Base-by-base conservation (phyloP, 64 coral and sea anemone genomes). In the Montipora foliosa region DNA sequence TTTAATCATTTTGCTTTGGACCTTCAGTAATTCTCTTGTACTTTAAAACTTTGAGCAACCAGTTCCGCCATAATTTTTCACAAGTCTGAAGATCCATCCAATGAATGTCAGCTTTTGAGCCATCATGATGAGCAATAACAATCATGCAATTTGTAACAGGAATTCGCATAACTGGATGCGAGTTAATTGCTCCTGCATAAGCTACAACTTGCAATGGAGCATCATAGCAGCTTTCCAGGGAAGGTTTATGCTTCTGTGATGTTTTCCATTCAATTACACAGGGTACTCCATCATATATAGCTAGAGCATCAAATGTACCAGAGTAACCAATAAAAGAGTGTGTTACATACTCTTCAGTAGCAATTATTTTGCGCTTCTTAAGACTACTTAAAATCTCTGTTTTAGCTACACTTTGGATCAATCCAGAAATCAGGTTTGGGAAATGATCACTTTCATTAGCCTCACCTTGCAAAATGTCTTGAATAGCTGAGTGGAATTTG, bases 181-280 rank as follows among this genome's bases (percentile, higher is more conserved):
- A 90, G 77, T 99, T 99, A 11, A 94, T 89, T 45, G 98, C 98
- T 16, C 98, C 98, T 14, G 98, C 98, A 96, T 99, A 99, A 4
- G 98, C 98, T 2, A 87, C 92, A 89, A 92, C 84, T 87, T 99
- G 98, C 0, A 94, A 51, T 48, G 98, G 98, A 76, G 89, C 94
- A 66, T 99, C 95, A 53, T 92, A 92, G 53, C 98, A 99, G 25
- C 94, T 93, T 0, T 70, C 49, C 5, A 99, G 68, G 21, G 83
- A 67, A 17, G 92, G 60, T 72, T 94, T 96, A 10, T 77, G 83
- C 22, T 87, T 94, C 62, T 60, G 78, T 29, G 98, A 99, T 69
- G 98, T 99, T 57, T 99, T 99, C 98, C 98, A 99, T 44, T 99
- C 98, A 81, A 99, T 94, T 17, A 99, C 78, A 94, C 95, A 96